Conservation (phyloP, 2,113 vertebrate species). For the Chamaetylas fuelleborni region DNA sequence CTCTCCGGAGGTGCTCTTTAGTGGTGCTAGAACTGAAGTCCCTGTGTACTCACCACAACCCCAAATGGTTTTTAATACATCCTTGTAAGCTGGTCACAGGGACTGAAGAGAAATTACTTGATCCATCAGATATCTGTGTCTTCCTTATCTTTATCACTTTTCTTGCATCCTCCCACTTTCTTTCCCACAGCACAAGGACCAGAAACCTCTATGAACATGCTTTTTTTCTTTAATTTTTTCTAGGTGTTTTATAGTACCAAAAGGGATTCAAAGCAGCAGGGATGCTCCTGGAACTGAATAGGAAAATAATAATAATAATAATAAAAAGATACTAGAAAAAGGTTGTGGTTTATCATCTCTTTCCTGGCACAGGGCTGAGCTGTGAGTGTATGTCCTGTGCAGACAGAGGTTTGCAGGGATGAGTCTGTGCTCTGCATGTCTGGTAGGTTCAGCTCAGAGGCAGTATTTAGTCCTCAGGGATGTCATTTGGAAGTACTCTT, state of each 20-base stretch:
- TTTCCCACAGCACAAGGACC: not conserved
- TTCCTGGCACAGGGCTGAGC: not conserved
- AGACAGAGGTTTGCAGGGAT: not conserved
- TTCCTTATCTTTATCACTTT: not conserved
- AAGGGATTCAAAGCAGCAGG: slow-evolving; percentile 12
- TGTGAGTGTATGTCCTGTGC: not conserved
- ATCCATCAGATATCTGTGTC: not conserved
- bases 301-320: slow-evolving; percentile 24
- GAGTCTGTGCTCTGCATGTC: slow-evolving; percentile 22
- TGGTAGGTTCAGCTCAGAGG: slow-evolving; percentile 31
- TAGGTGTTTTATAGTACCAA: not conserved
- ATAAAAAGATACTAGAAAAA: not conserved
- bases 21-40: slow-evolving; percentile 48
- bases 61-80: not conserved
- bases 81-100: not conserved
- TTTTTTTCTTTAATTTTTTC: not conserved
- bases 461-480: slow-evolving; percentile 42
- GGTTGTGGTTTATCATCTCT: not conserved
- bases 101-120: slow-evolving; percentile 21
- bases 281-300: slow-evolving; percentile 9
- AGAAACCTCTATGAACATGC: not conserved
- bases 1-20: slow-evolving; percentile 38
- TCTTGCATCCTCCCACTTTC: not conserved
- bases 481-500: slow-evolving; percentile 22
- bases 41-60: not conserved